These are phyloP conservation scores for Momotus momota DNA, from an alignment of 2,797 vertebrate species.

Conservation along the genomic window DNA sequence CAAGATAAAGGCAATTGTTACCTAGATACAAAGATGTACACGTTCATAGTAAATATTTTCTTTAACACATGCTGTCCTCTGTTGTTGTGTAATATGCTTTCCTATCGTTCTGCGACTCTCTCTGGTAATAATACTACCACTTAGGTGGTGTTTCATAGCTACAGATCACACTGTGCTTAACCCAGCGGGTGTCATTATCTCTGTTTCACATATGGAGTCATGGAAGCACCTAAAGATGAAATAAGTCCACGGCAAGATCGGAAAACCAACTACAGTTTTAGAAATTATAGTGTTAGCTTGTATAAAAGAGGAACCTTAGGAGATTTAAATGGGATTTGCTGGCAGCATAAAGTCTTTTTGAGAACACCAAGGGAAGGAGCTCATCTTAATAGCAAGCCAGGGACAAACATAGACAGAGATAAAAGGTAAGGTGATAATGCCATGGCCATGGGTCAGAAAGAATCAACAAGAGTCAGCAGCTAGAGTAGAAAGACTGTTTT, in stretches of 20 bases:
- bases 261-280: conserved; percentile 13
- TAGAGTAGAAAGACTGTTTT: not conserved
- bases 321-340: conserved; percentile 5
- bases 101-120: not conserved
- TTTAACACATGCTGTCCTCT: conserved; percentile 44
- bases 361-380: not conserved
- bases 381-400: not conserved
- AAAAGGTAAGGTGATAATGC: not conserved
- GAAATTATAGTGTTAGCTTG: not conserved
- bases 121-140: conserved; percentile 17
- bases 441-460: not conserved
- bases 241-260: not conserved
- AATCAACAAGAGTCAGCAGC: not conserved
- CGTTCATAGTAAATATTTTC: conserved; percentile 58
- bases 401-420: not conserved
- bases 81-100: conserved; percentile 24
- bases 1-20: conserved; percentile 21
- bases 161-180: conserved; percentile 22
- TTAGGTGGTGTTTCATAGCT: conserved; percentile 34
- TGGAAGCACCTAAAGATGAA: conserved; percentile 31
- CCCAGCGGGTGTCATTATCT: conserved; percentile 47
- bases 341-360: not conserved
- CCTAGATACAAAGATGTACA: not conserved
- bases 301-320: not conserved
- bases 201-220: conserved; percentile 24